phyloP scores from a whole-genome alignment of 2,888 invertebrate species.

The Abscondita cerata region DNA sequence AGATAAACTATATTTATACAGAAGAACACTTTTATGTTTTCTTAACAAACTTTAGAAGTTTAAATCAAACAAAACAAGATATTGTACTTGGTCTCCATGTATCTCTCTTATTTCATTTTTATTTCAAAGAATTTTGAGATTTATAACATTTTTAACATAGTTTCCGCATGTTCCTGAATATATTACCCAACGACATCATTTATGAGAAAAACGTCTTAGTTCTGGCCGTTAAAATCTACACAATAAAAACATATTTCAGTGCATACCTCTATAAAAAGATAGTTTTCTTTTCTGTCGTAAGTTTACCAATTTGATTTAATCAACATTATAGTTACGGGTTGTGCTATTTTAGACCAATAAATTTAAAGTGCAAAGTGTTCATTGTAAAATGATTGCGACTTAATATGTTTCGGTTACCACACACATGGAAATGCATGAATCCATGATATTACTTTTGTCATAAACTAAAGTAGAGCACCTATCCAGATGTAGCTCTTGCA shows the following conservation, averaged over 20 bases:
- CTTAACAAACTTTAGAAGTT: slow-evolving; percentile 2
- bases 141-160: slow-evolving; percentile 13
- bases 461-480: slow-evolving; percentile 22
- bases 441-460: slow-evolving; percentile 17
- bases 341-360: too few species aligned
- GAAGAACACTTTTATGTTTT: not conserved
- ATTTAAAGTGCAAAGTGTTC: too few species aligned
- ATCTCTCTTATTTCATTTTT: slow-evolving; percentile 8
- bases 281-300: too few species aligned
- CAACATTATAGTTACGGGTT: too few species aligned
- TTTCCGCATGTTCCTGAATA: slow-evolving; percentile 3
- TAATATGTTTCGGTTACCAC: slow-evolving; percentile 6
- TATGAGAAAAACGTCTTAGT: slow-evolving; percentile 8
- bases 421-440: slow-evolving; percentile 10
- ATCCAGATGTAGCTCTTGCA: slow-evolving; percentile 27
- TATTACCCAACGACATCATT: slow-evolving; percentile 6
- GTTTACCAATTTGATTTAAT: too few species aligned
- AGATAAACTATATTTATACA: too few species aligned
- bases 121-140: slow-evolving; percentile 1
- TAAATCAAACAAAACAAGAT: not conserved
- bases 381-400: too few species aligned
- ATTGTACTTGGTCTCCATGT: not conserved
- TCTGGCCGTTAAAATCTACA: not conserved
- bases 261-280: slow-evolving; percentile 6
- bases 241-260: slow-evolving; percentile 4